Base-by-base conservation (phyloP, 2,113 vertebrate species). In the Artemisiospiza belli region DNA sequence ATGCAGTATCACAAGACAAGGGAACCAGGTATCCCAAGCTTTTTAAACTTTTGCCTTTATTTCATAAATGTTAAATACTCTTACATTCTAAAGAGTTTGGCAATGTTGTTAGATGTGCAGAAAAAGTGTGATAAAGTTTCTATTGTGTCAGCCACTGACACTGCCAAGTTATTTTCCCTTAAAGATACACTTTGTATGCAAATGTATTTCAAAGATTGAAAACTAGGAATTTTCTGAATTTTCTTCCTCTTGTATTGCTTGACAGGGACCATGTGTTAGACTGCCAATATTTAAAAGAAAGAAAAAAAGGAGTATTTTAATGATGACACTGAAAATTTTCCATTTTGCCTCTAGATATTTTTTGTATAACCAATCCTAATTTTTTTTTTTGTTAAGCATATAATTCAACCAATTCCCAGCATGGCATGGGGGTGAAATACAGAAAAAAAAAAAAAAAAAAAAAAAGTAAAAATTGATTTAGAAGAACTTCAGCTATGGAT, bases 151-250 rank as follows among this genome's bases (percentile, higher is more conserved):
- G 59, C 16, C 46, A 43, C 41, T 67, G 83, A 81, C 31, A 39
- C 28, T 76, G 51, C 78, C 70, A 57, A 64, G 44, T 57, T 84
- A 75, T 87, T 83, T 92, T 35, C n/a, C 49, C 55, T 85, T 88
- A 74, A 94, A 85, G n/a, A 74, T 73, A 43, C 27, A 66, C 43
- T 91, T 90, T 83, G 55, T 59, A 86, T 77, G 75, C 61, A 95
- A 88, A 95, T 74, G 12, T 5, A 28, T 57, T 84, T 75, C n/a
- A 87, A 51, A 84, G 57, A 59, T 37, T 82, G 83, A 92, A 95
- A 91, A 80, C 41, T 49, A 24, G 23, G 33, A 37, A 23, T 83
- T 95, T 89, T 69, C 62, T 78, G 30, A 85, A 69, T 74, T 89
- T 95, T 37, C 28, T 52, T 39, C 21, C 44, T 54, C 57, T 63